phyloP scores from a whole-genome alignment of 2,888 invertebrate species.

The Micoletzkya japonica region DNA sequence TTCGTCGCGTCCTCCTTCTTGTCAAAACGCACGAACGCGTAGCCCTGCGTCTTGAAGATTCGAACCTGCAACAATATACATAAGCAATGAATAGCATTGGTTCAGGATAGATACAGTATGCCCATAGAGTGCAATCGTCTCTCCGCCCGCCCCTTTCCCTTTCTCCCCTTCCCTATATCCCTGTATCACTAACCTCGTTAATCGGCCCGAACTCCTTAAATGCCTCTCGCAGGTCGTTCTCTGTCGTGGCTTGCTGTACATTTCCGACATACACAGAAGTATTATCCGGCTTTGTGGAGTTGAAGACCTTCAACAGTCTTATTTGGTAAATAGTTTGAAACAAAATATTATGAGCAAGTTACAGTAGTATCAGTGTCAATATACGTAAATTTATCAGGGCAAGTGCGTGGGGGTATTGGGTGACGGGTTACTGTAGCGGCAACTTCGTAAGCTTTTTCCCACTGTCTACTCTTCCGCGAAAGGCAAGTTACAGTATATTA shows the following conservation, averaged over 20 bases:
- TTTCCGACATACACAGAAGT: slow-evolving; percentile 98
- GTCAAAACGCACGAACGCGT: slow-evolving; percentile 76
- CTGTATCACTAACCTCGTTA: slow-evolving; percentile 79
- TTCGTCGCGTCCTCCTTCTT: slow-evolving; percentile 96
- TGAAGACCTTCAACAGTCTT: slow-evolving; percentile 76
- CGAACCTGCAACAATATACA: slow-evolving; percentile 13
- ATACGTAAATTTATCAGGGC: not conserved
- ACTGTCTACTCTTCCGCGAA: not conserved
- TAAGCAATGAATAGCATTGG: not conserved
- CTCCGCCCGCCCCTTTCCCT: too few relatives aligned
- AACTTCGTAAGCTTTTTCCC: too few relatives aligned
- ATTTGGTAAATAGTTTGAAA: not conserved
- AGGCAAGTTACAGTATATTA: not conserved
- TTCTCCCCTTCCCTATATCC: not conserved
- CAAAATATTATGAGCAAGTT: not conserved
- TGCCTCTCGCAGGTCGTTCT: slow-evolving; percentile 92
- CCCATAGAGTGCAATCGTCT: too few relatives aligned
- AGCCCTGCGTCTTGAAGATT: slow-evolving; percentile 83
- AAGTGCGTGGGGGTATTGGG: too few relatives aligned
- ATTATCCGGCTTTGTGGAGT: slow-evolving; percentile 95
- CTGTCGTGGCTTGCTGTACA: slow-evolving; percentile 70
- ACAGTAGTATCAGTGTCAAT: not conserved
- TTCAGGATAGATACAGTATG: not conserved
- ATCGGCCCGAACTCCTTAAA: slow-evolving; percentile 92
- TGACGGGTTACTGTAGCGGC: too few relatives aligned